Evolutionary conservation across 2,113 vertebrate genomes (phyloP).

Genomic region (Periophthalmus modestus): DNA sequence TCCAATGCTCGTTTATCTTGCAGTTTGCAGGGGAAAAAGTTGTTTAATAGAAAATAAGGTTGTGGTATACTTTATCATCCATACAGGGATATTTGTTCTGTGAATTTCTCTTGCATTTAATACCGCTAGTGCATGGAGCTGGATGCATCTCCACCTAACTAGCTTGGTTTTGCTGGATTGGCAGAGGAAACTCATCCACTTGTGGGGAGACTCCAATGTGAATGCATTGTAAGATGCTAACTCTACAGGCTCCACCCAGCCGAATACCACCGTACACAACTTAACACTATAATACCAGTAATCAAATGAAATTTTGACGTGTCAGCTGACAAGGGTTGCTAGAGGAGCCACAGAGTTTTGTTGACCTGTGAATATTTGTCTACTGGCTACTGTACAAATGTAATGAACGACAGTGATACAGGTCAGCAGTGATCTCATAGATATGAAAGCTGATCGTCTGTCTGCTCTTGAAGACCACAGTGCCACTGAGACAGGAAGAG

Average conservation of each 20-base stretch:
- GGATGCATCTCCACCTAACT: background rate
- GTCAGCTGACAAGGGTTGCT: too few relatives aligned
- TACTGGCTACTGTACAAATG: constrained; percentile 19
- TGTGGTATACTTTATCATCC: background rate
- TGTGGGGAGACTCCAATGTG: too few relatives aligned
- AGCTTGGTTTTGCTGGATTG: background rate
- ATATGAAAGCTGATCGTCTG: constrained; percentile 57
- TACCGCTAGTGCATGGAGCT: background rate
- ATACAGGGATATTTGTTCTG: too few relatives aligned
- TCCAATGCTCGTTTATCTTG: background rate
- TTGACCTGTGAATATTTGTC: constrained; percentile 26
- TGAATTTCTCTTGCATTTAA: too few relatives aligned
- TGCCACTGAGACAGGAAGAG: constrained; percentile 8
- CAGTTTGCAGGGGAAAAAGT: background rate
- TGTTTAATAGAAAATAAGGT: background rate
- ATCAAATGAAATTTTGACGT: too few relatives aligned
- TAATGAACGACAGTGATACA: constrained; percentile 36
- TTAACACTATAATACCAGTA: too few relatives aligned
- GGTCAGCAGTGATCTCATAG: constrained; percentile 44
- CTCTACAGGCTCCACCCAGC: too few relatives aligned
- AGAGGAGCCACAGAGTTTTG: background rate
- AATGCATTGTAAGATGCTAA: too few relatives aligned
- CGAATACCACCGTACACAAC: too few relatives aligned
- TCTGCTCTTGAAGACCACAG: constrained; percentile 31
- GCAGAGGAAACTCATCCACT: background rate